Evolutionary conservation across 30 jellyfish, hydroid and myxozoan genomes (phyloP), one percentile per base, ranked within the genome.

Genomic region (Aurelia sp.): DNA sequence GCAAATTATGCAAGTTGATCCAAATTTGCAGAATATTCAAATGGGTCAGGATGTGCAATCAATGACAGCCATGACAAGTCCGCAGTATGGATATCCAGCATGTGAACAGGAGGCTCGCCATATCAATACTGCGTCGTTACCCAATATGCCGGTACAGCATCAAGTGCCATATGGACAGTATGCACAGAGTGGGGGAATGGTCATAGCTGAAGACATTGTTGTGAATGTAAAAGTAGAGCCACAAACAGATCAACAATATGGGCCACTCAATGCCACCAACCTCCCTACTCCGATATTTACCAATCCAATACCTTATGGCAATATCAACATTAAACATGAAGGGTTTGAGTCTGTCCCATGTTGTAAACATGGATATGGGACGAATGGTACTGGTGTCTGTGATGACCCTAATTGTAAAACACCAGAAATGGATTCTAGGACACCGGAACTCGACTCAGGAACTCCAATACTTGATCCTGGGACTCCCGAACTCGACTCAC

Each of bases 391-490:
- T n/a, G 69, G 69, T 9, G 33, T 59, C 33, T 59, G 69, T 21
- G 69, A 59, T 59, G 69, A 59, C 33, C 69, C 69, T 12, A 59
- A 59, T 21, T 59, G 69, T 21, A 59, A 21, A 59, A 59, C 69
- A 12, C 69, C 69, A 11, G 69, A 59, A 59, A n/a, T 59, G 69
- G 69, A 59, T 21, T 59, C 69, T 9, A 21, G 69, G 33, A 59
- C 69, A n/a, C 69, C 69, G 23, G 69, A 59, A 21, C 37, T 59
- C 33, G 69, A 59, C 33, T 21, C 23, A 21, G 4, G 35, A 59
- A 59, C 69, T 59, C 67, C 67, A 3, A 13, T 15, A 58, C 20
- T 58, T 17, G 67, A 58, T 13, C 23, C 23, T 5, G 67, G 67
- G 23, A 58, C 67, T 58, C 69, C 69, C 7, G 69, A 59, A 21